These are phyloP conservation scores for Thecophora atra DNA, from an alignment of 2,888 invertebrate species.

Conservation along the genomic window DNA sequence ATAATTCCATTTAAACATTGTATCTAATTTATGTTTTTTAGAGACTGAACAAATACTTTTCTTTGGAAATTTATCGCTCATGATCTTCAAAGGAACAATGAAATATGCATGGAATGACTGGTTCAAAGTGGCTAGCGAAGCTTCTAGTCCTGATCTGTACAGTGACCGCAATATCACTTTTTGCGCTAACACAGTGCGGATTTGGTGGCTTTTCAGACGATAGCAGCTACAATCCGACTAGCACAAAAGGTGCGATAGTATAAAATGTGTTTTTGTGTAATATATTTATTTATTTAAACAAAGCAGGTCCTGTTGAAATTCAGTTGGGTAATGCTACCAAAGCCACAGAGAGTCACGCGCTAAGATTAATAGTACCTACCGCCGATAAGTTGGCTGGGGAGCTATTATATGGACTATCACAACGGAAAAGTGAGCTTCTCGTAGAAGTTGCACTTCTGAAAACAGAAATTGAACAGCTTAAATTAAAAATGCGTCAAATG, in stretches of 20 bases:
- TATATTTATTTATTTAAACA: no score
- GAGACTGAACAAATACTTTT: no score
- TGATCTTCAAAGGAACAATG: conserved; percentile 39
- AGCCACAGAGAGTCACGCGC: conserved; percentile 47
- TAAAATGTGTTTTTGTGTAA: neutral
- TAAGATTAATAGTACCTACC: conserved; percentile 22
- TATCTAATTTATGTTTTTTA: no score
- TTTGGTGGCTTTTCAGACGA: conserved; percentile 59
- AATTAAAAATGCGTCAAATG: conserved; percentile 70
- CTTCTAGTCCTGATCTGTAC: conserved; percentile 60
- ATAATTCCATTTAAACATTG: no score
- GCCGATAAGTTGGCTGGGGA: conserved; percentile 52
- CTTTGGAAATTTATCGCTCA: neutral
- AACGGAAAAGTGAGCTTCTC: conserved; percentile 72
- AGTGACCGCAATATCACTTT: conserved; percentile 58
- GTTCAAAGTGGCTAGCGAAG: conserved; percentile 59
- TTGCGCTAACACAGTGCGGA: conserved; percentile 61
- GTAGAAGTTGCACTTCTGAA: conserved; percentile 72
- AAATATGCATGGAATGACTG: conserved; percentile 50
- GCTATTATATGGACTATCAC: conserved; percentile 67
- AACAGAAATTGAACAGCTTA: conserved; percentile 71
- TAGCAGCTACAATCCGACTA: conserved; percentile 37
- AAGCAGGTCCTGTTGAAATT: conserved; percentile 41
- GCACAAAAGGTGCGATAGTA: conserved; percentile 21
- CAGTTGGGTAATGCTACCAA: conserved; percentile 43